A percentile compares a stretch with the other conserved stretches of the same genome.
Evolutionary conservation across 2,888 invertebrate species (phyloP).

Genomic region (Drosophila lutescens): DNA sequence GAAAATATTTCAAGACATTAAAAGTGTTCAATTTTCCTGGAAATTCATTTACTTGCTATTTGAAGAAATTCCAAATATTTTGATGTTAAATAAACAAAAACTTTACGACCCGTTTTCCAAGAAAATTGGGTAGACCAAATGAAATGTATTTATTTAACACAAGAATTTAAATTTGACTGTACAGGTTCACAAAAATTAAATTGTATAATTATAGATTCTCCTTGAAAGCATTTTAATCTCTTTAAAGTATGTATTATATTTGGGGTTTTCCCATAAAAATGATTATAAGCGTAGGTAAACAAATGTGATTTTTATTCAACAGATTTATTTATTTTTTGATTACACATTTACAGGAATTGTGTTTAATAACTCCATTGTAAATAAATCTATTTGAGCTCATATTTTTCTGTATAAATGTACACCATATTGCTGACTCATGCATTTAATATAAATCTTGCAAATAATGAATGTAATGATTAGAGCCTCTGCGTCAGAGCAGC

Average conservation of each 20-base stretch:
- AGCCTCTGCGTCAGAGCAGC: constrained; percentile 21
- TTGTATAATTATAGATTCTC: neutral
- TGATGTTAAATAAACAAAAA: neutral
- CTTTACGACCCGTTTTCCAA: neutral
- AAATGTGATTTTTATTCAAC: neutral
- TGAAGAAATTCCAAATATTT: neutral
- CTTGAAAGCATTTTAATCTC: neutral
- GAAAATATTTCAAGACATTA: neutral
- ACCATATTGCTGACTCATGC: constrained; percentile 22
- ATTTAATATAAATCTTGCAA: constrained; percentile 30
- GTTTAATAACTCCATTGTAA: neutral
- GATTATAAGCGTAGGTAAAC: no score
- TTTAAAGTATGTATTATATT: neutral
- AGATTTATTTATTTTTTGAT: neutral
- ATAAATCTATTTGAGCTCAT: neutral
- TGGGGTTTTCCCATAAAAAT: neutral
- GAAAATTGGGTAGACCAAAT: neutral
- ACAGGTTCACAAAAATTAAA: neutral
- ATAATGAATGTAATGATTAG: constrained; percentile 23
- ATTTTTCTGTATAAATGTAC: neutral
- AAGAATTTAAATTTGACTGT: neutral
- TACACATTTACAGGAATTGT: neutral
- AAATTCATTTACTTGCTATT: neutral
- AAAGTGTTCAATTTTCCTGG: neutral
- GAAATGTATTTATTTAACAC: neutral